A percentile compares a stretch with the other conserved stretches of the same genome.
Conservation (phyloP, 2,113 vertebrate genomes). For the Thinocorus orbignyianus region DNA sequence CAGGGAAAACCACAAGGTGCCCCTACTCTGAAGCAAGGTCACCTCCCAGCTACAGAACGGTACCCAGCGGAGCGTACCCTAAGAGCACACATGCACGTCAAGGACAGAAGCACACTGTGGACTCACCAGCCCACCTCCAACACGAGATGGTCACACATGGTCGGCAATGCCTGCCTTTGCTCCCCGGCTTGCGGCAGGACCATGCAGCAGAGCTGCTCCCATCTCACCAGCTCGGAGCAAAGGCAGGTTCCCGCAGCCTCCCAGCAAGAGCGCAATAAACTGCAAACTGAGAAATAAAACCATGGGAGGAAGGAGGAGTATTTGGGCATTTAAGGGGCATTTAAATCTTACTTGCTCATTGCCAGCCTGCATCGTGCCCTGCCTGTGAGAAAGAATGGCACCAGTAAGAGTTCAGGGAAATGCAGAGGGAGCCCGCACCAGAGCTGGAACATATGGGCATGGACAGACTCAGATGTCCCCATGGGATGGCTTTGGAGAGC, state of each 20-base stretch:
- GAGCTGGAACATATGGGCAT: rapidly evolving
- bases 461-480: not conserved
- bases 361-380: not conserved
- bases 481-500: not conserved
- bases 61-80: rapidly evolving
- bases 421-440: rapidly evolving
- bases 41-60: too few species aligned
- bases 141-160: rapidly evolving
- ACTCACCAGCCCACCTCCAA: not conserved
- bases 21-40: not conserved
- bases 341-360: not conserved
- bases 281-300: not conserved
- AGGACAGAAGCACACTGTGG: rapidly evolving
- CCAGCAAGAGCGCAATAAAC: not conserved
- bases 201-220: not conserved
- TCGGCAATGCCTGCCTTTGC: not conserved
- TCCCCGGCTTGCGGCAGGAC: not conserved
- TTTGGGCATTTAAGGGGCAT: not conserved
- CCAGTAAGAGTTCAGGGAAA: not conserved
- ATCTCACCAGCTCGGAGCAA: not conserved
- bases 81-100: rapidly evolving
- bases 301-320: not conserved
- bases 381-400: not conserved
- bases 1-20: not conserved
- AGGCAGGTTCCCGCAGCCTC: not conserved